Evolutionary conservation across 1,140 invertebrate species (phyloP).

Genomic region (Pseudomyrmex concolor): DNA sequence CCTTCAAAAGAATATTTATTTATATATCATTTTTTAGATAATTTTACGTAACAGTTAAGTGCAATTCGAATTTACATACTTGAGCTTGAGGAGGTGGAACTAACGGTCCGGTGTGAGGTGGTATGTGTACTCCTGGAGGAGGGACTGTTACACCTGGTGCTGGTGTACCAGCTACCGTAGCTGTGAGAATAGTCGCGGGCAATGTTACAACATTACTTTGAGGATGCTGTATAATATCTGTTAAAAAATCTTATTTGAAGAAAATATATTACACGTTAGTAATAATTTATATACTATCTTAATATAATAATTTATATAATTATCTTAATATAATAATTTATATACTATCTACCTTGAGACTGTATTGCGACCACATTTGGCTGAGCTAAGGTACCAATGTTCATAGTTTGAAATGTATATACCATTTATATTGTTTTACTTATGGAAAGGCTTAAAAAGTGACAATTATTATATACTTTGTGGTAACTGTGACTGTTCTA

Average conservation of each 20-base stretch:
- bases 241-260: conserved; percentile 44
- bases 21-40: conserved; percentile 10
- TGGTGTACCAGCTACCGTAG: conserved; percentile 82
- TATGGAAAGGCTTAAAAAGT: not conserved
- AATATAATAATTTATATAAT: not conserved
- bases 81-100: conserved; percentile 81
- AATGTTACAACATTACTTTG: conserved; percentile 83
- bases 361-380: conserved; percentile 84
- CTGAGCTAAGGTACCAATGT: conserved; percentile 83
- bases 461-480: conserved; percentile 74
- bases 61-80: conserved; percentile 67
- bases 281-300: conserved; percentile 51
- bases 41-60: not conserved
- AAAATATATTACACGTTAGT: conserved; percentile 12
- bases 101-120: conserved; percentile 80
- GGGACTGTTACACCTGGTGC: conserved; percentile 77
- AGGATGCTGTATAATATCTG: conserved; percentile 84
- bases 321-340: conserved; percentile 8
- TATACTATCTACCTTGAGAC: conserved; percentile 81
- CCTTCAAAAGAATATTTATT: conserved; percentile 68
- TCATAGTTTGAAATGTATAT: conserved; percentile 82
- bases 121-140: conserved; percentile 82
- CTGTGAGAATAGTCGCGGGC: conserved; percentile 83
- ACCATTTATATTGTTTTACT: conserved; percentile 43
- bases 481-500: conserved; percentile 80